Evolutionary conservation across 2,113 vertebrate genomes (phyloP), one percentile per base, ranked within the genome.

Genomic region (Apeltes quadracus): DNA sequence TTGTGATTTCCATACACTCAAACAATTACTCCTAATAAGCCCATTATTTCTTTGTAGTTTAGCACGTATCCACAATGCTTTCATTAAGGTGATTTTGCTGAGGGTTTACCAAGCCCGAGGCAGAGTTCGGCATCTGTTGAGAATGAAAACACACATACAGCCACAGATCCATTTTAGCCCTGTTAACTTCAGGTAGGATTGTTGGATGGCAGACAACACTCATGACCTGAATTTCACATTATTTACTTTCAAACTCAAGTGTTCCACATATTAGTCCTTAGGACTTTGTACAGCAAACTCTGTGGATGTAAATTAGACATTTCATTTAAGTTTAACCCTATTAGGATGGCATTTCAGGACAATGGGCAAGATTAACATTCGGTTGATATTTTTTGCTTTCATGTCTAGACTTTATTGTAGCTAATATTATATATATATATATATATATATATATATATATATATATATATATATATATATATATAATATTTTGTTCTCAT

Each of bases 191-290:
- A 7, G 51, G 18, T 44, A 51, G 78, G 75, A 84, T 82, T 88
- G 82, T 66, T 54, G 32, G 50, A 36, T 16, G 38, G 39, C 73
- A 53, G 59, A 67, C 59, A 79, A 84, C 80, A 84, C 82, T 78
- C 68, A 23, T 84, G 82, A 82, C 78, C 75, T 78, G 70, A 72
- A 69, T 79, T 69, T 79, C 78, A 71, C 43, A n/a, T 75, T 75
- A 69, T 76, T 85, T 20, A 78, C 85, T 78, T 85, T 75, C 12
- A 75, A 74, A 69, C 43, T 59, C 14, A n/a, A 68, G 41, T 73
- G 66, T 78, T 81, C 36, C n/a, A 39, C 57, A 44, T 55, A 73
- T 58, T 57, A 48, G 64, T 76, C 61, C 61, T 0, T 2, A 39
- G 67, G 70, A 88, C 53, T 69, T 79, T 57, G 20, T 70, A 82